Evolutionary conservation across 2,797 vertebrate species (phyloP).

Genomic region (Aeoliscus strigatus): DNA sequence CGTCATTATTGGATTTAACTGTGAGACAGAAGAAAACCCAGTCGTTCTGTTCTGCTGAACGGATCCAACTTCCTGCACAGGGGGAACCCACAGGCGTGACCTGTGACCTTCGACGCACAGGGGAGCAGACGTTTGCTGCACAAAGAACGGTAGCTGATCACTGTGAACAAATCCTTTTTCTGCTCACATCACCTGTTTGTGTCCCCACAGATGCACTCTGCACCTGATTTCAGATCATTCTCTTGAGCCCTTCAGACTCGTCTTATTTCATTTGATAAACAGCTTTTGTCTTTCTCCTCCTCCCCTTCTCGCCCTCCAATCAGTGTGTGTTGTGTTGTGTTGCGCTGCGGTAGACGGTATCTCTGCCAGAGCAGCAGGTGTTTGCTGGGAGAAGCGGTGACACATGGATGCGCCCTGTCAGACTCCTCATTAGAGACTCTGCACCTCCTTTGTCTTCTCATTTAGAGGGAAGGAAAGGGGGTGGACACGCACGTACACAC

Average conservation of each 20-base stretch:
- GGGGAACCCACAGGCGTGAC: too few relatives aligned
- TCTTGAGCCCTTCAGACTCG: conserved; percentile 14
- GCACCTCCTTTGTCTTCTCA: conserved; percentile 50
- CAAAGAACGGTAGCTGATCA: too few relatives aligned
- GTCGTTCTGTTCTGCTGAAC: too few relatives aligned
- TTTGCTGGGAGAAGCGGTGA: conserved; percentile 47
- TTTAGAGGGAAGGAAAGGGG: conserved; percentile 31
- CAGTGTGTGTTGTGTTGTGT: conserved; percentile 23
- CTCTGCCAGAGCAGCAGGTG: conserved; percentile 52
- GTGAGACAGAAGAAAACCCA: too few relatives aligned
- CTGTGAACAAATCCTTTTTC: background rate
- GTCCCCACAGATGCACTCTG: background rate
- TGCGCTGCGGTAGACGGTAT: conserved; percentile 14
- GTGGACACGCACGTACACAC: background rate
- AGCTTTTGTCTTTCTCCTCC: background rate
- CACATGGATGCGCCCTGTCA: conserved; percentile 53
- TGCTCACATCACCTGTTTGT: background rate
- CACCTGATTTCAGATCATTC: conserved; percentile 5
- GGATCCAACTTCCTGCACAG: too few relatives aligned
- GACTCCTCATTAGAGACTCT: conserved; percentile 49
- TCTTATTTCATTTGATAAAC: conserved; percentile 25
- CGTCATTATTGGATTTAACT: too few relatives aligned
- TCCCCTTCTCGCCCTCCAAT: background rate
- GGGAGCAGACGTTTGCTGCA: too few relatives aligned
- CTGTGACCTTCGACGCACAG: too few relatives aligned